A percentile compares a stretch with the other conserved stretches of the same genome.
phyloP scores from a whole-genome alignment of 2,888 invertebrate genomes.

The Gisinianus flammeolus region DNA sequence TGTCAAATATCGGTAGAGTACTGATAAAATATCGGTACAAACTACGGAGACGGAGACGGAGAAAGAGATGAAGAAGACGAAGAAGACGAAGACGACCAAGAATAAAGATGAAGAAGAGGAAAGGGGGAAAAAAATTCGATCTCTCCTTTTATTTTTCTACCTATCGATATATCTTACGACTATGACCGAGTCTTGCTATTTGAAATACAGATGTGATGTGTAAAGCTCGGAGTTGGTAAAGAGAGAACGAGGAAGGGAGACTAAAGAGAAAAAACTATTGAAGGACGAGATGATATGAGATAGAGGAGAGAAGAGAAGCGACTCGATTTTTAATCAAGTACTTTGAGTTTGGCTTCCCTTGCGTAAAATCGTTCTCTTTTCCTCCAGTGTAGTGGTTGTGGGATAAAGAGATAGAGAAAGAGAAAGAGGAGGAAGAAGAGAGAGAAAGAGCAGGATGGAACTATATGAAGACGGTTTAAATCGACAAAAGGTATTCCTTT shows the following conservation, averaged over 20 bases:
- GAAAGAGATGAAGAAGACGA: background rate
- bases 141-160: background rate
- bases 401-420: no score
- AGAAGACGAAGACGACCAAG: no score
- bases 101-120: background rate
- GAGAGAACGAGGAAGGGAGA: background rate
- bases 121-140: slow-evolving; percentile 6
- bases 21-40: slow-evolving; percentile 36
- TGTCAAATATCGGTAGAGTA: slow-evolving; percentile 32
- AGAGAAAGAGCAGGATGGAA: no score
- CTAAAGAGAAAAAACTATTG: background rate
- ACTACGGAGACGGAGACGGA: background rate
- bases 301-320: background rate
- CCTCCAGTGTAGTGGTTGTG: background rate
- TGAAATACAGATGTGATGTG: no score
- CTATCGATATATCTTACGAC: background rate
- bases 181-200: no score
- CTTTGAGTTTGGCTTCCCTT: slow-evolving; percentile 25
- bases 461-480: no score
- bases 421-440: no score
- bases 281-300: background rate
- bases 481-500: no score
- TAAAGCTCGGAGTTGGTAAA: no score
- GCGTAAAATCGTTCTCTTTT: slow-evolving; percentile 24
- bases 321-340: slow-evolving; percentile 34